Conservation (phyloP, 2,888 invertebrate species). For the Heteromyza rotundicornis region DNA sequence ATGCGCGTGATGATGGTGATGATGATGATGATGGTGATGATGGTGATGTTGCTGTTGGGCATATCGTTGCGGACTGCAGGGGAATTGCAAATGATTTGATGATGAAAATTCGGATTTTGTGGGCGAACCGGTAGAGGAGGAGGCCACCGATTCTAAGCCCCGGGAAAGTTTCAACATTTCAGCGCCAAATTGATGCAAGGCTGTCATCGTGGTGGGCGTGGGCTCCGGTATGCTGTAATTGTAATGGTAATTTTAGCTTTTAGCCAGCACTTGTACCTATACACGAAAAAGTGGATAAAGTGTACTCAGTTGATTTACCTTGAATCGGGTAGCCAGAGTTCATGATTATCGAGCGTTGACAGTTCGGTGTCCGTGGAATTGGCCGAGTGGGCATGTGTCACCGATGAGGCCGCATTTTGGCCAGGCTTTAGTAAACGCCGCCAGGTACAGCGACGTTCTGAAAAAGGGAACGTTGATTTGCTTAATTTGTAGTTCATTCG, state of each 20-base stretch:
- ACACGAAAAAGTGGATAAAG: constrained; percentile 1
- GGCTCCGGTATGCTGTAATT: constrained; percentile 69
- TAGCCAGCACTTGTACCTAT: no score
- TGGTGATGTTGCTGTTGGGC: constrained; percentile 30
- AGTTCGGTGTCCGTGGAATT: constrained; percentile 85
- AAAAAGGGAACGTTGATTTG: no score
- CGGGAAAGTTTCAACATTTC: constrained; percentile 85
- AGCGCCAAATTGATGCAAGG: constrained; percentile 84
- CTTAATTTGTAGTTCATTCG: no score
- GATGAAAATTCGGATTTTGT: constrained; percentile 56
- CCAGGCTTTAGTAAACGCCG: constrained; percentile 69
- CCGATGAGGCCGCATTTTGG: constrained; percentile 62
- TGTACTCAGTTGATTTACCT: constrained; percentile 60
- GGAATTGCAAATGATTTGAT: constrained; percentile 46
- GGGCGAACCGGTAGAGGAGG: constrained; percentile 55
- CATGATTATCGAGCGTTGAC: constrained; percentile 82
- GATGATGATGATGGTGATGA: constrained; percentile 32
- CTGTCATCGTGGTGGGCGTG: constrained; percentile 82
- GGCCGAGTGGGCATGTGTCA: constrained; percentile 74
- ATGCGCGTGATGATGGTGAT: constrained; percentile 17
- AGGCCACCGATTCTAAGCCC: constrained; percentile 76
- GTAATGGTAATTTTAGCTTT: no score
- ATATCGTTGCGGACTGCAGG: constrained; percentile 46
- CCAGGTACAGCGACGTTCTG: constrained; percentile 82
- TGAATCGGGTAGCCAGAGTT: constrained; percentile 78